phyloP scores from a whole-genome alignment of 2,797 vertebrate species.

The Pagetopsis macropterus region DNA sequence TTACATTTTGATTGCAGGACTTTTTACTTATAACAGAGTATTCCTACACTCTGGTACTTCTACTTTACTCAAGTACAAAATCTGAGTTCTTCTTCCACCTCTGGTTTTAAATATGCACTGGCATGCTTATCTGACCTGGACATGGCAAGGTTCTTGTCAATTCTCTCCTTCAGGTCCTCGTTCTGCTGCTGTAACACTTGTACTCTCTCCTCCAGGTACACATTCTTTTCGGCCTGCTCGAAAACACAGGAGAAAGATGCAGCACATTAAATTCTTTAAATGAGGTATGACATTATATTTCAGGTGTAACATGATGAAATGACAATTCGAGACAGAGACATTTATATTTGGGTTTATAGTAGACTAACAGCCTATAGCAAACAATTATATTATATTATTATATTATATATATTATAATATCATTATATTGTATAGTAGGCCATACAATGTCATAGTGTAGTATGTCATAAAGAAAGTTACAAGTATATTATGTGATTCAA shows the following conservation, averaged over 20 bases:
- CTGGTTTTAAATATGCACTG: neutral
- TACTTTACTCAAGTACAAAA: too few species aligned
- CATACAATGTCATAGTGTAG: too few species aligned
- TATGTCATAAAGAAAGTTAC: too few species aligned
- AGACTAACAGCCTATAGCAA: too few species aligned
- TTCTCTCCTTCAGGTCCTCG: conserved; percentile 93
- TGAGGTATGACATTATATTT: neutral
- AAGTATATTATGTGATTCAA: too few species aligned
- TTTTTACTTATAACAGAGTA: too few species aligned
- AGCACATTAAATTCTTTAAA: conserved; percentile 78
- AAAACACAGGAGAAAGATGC: conserved; percentile 58
- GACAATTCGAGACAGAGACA: neutral
- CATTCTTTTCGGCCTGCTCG: conserved; percentile 93
- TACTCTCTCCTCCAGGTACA: conserved; percentile 92
- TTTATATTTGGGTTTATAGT: neutral
- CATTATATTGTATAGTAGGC: too few species aligned
- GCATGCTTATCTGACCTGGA: conserved; percentile 85
- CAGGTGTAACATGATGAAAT: neutral
- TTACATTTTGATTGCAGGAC: too few species aligned
- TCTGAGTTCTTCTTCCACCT: too few species aligned
- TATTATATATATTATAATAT: too few species aligned
- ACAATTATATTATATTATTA: too few species aligned
- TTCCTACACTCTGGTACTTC: too few species aligned
- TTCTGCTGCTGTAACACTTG: conserved; percentile 97
- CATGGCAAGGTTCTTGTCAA: conserved; percentile 91